These are phyloP conservation scores for Suricata suricatta DNA, from an alignment of 2,113 vertebrate species.

Conservation along the genomic window DNA sequence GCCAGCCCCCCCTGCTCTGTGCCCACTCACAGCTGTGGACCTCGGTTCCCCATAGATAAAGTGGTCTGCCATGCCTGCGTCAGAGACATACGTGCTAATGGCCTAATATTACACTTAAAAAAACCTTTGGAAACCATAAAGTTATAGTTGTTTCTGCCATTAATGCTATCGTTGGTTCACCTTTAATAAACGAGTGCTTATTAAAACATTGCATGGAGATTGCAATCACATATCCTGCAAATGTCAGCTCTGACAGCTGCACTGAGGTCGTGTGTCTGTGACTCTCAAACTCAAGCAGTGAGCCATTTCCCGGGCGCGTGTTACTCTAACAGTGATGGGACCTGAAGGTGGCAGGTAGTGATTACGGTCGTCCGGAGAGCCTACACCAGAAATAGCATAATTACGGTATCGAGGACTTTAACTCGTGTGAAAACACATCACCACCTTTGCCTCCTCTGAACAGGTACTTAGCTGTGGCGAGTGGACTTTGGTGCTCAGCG, in stretches of 20 bases:
- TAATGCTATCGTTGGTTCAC: neutral
- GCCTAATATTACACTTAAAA: neutral
- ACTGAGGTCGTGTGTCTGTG: neutral
- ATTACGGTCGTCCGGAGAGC: neutral
- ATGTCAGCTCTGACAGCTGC: neutral
- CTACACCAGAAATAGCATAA: neutral
- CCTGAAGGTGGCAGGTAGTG: neutral
- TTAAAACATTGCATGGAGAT: neutral
- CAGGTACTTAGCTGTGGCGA: neutral
- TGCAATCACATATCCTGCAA: neutral
- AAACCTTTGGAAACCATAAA: neutral
- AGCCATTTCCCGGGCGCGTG: neutral
- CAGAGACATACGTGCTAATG: neutral
- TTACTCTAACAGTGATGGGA: neutral
- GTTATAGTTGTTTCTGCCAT: neutral
- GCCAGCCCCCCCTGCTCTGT: neutral
- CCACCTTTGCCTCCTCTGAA: conserved; percentile 38
- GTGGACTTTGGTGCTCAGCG: neutral
- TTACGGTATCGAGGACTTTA: neutral
- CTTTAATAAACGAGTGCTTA: neutral
- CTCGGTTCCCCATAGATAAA: neutral
- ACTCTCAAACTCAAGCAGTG: neutral
- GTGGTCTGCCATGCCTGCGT: neutral
- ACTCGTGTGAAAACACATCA: neutral
- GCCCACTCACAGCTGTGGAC: neutral